Conservation (phyloP, 2,888 invertebrate species). For the Synergus umbraculus region DNA sequence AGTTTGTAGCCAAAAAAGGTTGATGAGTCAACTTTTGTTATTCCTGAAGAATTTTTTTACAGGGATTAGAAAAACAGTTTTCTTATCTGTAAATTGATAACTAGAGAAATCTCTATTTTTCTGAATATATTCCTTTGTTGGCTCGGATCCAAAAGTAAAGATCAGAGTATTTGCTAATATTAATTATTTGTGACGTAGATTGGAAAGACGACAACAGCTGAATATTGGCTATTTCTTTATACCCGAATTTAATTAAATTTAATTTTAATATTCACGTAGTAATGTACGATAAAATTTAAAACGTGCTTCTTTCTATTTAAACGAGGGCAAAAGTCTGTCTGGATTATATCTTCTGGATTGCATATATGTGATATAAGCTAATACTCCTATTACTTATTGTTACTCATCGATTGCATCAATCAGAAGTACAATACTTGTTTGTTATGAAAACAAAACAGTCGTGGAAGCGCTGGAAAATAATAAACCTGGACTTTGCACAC, state of each 20-base stretch:
- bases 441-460: not conserved
- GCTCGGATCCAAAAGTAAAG: not conserved
- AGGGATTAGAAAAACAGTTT: not conserved
- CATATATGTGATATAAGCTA: not conserved
- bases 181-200: too few relatives aligned
- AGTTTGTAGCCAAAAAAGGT: not conserved
- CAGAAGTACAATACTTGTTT: not conserved
- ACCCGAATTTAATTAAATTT: not conserved
- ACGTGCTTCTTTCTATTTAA: not conserved
- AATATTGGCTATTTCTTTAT: not conserved
- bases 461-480: not conserved
- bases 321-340: not conserved
- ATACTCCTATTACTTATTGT: not conserved
- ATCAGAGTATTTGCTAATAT: not conserved
- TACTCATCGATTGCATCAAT: not conserved
- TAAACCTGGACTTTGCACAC: not conserved
- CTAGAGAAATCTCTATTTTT: not conserved
- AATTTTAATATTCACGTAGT: too few relatives aligned
- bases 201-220: not conserved
- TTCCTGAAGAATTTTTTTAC: not conserved
- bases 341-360: not conserved
- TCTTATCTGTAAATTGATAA: not conserved
- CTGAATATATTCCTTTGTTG: not conserved
- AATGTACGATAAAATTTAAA: not conserved
- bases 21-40: not conserved